Evolutionary conservation across 2,888 invertebrate genomes (phyloP), one percentile per base, ranked within the genome.

Genomic region (Xestia rhomboidea): DNA sequence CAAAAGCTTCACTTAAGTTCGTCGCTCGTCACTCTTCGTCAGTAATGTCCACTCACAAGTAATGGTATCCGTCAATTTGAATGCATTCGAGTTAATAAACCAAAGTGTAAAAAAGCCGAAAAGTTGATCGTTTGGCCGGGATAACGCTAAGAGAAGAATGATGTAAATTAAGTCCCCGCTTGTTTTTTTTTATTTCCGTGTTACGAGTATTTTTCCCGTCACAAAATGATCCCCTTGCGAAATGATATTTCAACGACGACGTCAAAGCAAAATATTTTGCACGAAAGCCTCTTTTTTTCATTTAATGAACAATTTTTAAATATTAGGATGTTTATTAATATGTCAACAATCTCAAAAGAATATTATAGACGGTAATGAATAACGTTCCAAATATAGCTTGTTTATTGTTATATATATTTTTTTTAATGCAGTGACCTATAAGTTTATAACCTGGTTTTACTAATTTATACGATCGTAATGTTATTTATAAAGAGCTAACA

Each of bases 91-190:
- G 30, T 73, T 81, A 64, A 57, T 73, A 74, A 79, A 46, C n/a
- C 21, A 27, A 69, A 76, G 51, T 67, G 11, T 64, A 68, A 64
- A 75, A 54, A 69, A 62, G 46, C n/a, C 27, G n/a, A 41, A 76
- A 82, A 82, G 62, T 82, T 51, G 41, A 67, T 54, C 54, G 60
- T 68, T 75, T 38, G 69, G 24, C 51, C 60, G 21, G 46, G 27
- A 73, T 69, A 60, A 63, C 46, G 38, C n/a, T 60, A 49, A 77
- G 66, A 63, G 64, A 66, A 73, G 54, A 86, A 69, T 64, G 18
- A 83, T 74, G 63, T 83, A 73, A 86, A 83, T 78, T 67, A 83
- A 83, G 63, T 72, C 46, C 46, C 70, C 79, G 38, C 38, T 60
- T 44, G 10, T 44, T 66, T 34, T 76, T 51, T 66, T 72, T 72